These are phyloP conservation scores for Epizoanthus stellaris DNA, from an alignment of 92 coral and sea anemone genomes.

Conservation along the genomic window DNA sequence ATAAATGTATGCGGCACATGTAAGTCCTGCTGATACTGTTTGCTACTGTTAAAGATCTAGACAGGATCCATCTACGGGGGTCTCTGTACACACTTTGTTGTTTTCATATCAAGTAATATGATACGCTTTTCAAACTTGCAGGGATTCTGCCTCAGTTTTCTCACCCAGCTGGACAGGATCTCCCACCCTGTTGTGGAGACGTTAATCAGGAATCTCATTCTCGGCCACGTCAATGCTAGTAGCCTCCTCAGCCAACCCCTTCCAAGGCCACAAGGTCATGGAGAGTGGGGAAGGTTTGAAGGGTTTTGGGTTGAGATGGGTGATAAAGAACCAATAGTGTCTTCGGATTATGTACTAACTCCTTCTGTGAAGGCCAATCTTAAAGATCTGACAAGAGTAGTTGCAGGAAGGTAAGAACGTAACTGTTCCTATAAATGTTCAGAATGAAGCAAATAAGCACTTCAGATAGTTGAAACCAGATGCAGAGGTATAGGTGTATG, in stretches of 20 bases:
- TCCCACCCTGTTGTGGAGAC: conserved; percentile 88
- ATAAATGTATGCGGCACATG: too few species aligned
- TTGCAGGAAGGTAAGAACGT: conserved; percentile 86
- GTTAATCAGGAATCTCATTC: conserved; percentile 69
- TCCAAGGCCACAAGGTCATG: conserved; percentile 65
- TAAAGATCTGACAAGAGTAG: conserved; percentile 89
- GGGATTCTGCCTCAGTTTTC: conserved; percentile 96
- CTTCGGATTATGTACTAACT: conserved; percentile 88
- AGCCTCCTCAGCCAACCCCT: conserved; percentile 89
- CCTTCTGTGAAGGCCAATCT: conserved; percentile 87
- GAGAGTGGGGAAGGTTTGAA: conserved; percentile 80
- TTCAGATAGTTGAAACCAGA: background rate
- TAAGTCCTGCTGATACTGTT: too few species aligned
- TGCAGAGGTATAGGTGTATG: too few species aligned
- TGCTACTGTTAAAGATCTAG: too few species aligned
- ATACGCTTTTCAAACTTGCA: conserved; percentile 29
- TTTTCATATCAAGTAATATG: background rate
- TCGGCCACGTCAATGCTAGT: conserved; percentile 91
- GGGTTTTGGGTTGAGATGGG: conserved; percentile 95
- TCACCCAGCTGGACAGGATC: conserved; percentile 92
- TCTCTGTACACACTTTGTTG: background rate
- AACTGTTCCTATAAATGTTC: too few species aligned
- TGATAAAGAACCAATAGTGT: conserved; percentile 66
- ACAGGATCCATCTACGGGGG: background rate
- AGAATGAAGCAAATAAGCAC: too few species aligned